Percentiles rank a stretch among this genome's conserved stretches.
phyloP scores from a whole-genome alignment of 2,888 invertebrate genomes.

The Coremacera marginata region DNA sequence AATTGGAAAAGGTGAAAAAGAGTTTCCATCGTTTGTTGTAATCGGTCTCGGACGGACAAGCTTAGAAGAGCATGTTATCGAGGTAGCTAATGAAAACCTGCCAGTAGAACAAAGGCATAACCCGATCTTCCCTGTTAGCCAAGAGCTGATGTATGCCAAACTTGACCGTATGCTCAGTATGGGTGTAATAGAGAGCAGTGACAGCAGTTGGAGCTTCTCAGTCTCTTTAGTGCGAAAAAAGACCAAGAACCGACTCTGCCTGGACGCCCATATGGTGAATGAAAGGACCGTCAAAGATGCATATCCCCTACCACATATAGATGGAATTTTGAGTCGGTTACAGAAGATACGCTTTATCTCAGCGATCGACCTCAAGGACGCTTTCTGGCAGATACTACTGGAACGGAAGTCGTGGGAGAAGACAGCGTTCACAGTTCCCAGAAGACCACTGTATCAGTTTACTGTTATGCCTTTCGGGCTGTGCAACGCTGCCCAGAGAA shows the following conservation, averaged over 20 bases:
- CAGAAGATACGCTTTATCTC: too few relatives aligned
- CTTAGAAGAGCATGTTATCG: conserved; percentile 9
- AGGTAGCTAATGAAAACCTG: too few relatives aligned
- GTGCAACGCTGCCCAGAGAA: too few relatives aligned
- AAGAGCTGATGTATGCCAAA: conserved; percentile 27
- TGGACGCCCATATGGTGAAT: conserved; percentile 56
- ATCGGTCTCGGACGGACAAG: conserved; percentile 20
- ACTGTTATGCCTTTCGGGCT: conserved; percentile 36
- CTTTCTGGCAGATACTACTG: conserved; percentile 42
- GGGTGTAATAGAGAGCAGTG: too few relatives aligned
- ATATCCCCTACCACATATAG: too few relatives aligned
- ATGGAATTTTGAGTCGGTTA: too few relatives aligned
- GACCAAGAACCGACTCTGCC: conserved; percentile 51
- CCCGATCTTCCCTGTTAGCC: conserved; percentile 26
- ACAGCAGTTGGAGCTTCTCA: too few relatives aligned
- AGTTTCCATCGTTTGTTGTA: not conserved
- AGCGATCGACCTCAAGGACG: too few relatives aligned
- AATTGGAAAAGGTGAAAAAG: not conserved
- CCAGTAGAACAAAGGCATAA: conserved; percentile 29
- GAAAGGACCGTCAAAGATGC: too few relatives aligned
- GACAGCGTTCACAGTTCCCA: conserved; percentile 17
- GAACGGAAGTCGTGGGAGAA: conserved; percentile 31
- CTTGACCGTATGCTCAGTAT: conserved; percentile 24
- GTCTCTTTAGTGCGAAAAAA: conserved; percentile 45
- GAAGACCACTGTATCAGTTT: conserved; percentile 13